Conservation (phyloP, 2,797 vertebrate species). For the Artibeus jamaicensis region DNA sequence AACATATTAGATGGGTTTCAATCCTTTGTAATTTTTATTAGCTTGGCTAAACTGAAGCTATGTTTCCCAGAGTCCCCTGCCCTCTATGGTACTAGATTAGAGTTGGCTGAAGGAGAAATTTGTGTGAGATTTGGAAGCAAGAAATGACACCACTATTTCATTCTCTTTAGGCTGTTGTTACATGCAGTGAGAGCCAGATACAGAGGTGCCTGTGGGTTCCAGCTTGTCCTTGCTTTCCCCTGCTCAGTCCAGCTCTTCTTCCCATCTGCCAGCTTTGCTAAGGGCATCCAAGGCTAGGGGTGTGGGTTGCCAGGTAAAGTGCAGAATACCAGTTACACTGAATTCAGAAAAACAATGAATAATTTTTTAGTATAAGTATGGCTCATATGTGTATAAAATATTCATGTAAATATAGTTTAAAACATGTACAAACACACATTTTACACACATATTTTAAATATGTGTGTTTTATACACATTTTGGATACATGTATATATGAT, state of each 20-base stretch:
- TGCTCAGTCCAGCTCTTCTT: background rate
- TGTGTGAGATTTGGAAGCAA: background rate
- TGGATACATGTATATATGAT: background rate
- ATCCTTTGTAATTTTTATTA: background rate
- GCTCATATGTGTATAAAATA: background rate
- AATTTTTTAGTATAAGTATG: background rate
- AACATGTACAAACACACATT: background rate
- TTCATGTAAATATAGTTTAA: background rate
- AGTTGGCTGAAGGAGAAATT: background rate
- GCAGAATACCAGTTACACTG: background rate
- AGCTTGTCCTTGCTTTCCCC: background rate
- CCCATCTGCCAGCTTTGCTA: background rate
- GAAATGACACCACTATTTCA: background rate
- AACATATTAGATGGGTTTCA: background rate
- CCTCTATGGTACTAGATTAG: background rate
- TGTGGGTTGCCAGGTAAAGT: background rate
- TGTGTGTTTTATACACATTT: background rate
- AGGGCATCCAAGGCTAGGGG: background rate
- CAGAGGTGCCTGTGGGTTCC: background rate
- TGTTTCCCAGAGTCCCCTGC: background rate
- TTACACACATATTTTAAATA: background rate
- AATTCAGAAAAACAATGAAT: background rate
- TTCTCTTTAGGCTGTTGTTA: background rate
- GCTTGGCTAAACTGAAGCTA: background rate
- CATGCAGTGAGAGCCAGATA: background rate